Conservation (phyloP, 2,888 invertebrate species). For the Conops quadrifasciatus region DNA sequence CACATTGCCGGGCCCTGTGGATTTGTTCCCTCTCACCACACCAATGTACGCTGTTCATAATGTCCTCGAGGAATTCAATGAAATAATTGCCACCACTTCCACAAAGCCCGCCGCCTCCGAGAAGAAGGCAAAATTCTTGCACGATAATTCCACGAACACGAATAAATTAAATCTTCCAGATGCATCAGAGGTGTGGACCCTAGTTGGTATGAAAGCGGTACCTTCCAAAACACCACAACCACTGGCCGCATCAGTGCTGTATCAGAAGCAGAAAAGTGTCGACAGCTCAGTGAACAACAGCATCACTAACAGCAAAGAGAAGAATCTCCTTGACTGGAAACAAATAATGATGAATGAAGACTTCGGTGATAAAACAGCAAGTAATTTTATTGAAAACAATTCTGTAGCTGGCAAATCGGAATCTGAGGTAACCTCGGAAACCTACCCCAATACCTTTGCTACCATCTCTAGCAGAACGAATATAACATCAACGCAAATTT, state of each 20-base stretch:
- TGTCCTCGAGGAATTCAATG: constrained; percentile 41
- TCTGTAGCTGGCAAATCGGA: neutral
- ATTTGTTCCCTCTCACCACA: neutral
- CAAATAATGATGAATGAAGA: constrained; percentile 54
- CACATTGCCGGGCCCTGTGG: neutral
- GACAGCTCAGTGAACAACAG: neutral
- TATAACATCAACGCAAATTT: neutral
- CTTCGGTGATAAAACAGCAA: constrained; percentile 32
- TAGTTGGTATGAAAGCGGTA: constrained; percentile 58
- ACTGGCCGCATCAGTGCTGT: constrained; percentile 42
- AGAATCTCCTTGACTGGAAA: constrained; percentile 59
- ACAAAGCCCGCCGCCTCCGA: constrained; percentile 42
- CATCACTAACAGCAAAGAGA: constrained; percentile 47
- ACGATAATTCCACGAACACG: constrained; percentile 57
- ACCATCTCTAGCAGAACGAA: neutral
- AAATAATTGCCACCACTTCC: neutral
- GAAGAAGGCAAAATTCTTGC: constrained; percentile 59
- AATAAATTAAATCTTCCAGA: constrained; percentile 58
- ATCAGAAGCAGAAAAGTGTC: constrained; percentile 22
- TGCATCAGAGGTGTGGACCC: constrained; percentile 59
- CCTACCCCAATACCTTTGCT: neutral
- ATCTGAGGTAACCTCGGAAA: no score
- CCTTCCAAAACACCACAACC: neutral
- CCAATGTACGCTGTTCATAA: neutral
- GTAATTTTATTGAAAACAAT: neutral